These are phyloP conservation scores for Stomorhina lunata DNA, from an alignment of 2,888 invertebrate genomes.

Conservation along the genomic window DNA sequence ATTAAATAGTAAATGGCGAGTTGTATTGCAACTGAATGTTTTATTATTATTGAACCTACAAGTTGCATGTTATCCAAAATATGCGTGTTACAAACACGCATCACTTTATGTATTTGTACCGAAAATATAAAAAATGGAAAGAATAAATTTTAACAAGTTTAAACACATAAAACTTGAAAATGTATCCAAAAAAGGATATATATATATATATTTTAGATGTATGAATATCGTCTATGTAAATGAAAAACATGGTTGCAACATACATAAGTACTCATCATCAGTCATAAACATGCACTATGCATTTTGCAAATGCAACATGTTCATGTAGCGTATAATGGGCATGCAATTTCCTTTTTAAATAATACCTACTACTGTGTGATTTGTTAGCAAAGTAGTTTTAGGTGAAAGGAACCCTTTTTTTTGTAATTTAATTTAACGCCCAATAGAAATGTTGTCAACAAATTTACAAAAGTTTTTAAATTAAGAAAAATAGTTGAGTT, in stretches of 20 bases:
- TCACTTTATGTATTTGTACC: background rate
- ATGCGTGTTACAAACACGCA: conserved; percentile 61
- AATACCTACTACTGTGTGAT: background rate
- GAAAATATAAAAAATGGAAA: too few relatives aligned
- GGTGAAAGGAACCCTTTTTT: background rate
- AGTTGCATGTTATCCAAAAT: conserved; percentile 36
- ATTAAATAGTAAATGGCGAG: background rate
- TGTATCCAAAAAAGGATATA: too few relatives aligned
- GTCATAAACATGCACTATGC: conserved; percentile 47
- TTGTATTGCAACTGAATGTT: conserved; percentile 6
- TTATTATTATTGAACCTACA: conserved; percentile 36
- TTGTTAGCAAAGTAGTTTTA: background rate
- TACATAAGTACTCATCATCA: conserved; percentile 36
- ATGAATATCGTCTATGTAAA: too few relatives aligned
- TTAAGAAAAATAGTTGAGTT: background rate
- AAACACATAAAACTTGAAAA: too few relatives aligned
- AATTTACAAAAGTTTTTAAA: background rate
- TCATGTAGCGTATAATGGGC: conserved; percentile 27
- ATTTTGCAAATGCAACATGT: conserved; percentile 45
- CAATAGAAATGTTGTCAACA: conserved; percentile 43
- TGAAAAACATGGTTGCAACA: conserved; percentile 9
- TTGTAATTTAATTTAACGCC: conserved; percentile 7
- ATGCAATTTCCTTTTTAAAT: conserved; percentile 35
- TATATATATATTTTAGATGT: too few relatives aligned
- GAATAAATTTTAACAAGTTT: too few relatives aligned